Base-by-base conservation (phyloP, 2,113 vertebrate species). In the Trichomycterus rosablanca region DNA sequence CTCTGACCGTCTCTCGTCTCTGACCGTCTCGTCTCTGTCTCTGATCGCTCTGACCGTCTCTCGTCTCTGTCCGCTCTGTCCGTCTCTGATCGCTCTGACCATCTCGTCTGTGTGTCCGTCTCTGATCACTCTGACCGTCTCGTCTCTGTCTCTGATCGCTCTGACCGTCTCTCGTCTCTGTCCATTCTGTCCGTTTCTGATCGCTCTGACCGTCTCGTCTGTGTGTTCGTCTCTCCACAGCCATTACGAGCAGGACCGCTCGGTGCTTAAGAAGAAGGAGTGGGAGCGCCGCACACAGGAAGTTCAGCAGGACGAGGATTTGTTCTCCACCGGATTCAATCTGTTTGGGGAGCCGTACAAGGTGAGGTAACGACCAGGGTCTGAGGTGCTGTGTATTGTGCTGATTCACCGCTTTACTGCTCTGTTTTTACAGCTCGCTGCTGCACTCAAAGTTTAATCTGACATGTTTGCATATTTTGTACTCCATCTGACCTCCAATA, bases 301-400 rank as follows among this genome's bases (percentile, higher is more conserved):
- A 85, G 93, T 97, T 66, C 94, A 96, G 72, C 94, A 97, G 82
- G 95, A 97, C 87, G 95, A 98, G 23, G 93, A 97, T 81, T 87
- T 98, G 59, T 97, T 97, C 84, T 92, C 94, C 48, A 92, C 92
- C 63, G 92, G 94, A 76, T 98, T 97, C 87, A 97, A 97, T 86
- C 90, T 97, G 75, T 98, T 98, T 70, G 94, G 94, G 70, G 94
- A 98, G 68, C 94, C 95, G 32, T 98, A 98, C 77, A 98, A 98
- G 90, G 94, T 98, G 89, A 80, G 67, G 15, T 16, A 32, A 42
- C 32, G 37, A 23, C 40, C 55, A 56, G 16, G 57, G 37, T 20
- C 59, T n/a, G n/a, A n/a, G n/a, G n/a, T n/a, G n/a, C n/a, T n/a
- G n/a, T n/a, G n/a, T n/a, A n/a, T n/a, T n/a, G n/a, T n/a, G n/a